Evolutionary conservation across 2,113 vertebrate genomes (phyloP).

Genomic region (Columba livia): DNA sequence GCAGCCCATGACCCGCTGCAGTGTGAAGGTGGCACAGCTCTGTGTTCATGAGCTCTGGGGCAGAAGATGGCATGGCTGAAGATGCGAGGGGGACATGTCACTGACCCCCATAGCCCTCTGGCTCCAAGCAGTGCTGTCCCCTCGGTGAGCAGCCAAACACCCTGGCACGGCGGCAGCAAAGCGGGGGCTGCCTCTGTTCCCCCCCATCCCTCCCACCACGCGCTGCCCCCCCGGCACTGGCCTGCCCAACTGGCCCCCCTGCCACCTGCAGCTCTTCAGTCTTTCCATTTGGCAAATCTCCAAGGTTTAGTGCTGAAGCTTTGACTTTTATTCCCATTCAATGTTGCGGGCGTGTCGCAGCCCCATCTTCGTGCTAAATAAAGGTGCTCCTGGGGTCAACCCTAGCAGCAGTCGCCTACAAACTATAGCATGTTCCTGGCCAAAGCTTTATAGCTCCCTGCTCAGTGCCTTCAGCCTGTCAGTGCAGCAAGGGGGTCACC

Average conservation of each 20-base stretch:
- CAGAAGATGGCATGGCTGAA: neutral
- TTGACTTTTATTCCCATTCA: neutral
- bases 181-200: neutral
- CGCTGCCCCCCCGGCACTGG: too few relatives aligned
- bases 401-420: neutral
- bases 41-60: rapidly evolving
- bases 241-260: too few relatives aligned
- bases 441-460: neutral
- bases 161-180: rapidly evolving
- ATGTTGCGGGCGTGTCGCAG: rapidly evolving
- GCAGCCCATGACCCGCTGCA: neutral
- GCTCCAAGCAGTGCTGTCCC: rapidly evolving
- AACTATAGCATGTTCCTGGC: neutral
- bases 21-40: neutral
- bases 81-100: neutral
- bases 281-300: neutral
- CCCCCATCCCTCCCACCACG: rapidly evolving
- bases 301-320: neutral
- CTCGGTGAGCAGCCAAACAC: neutral
- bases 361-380: neutral
- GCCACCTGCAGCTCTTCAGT: too few relatives aligned
- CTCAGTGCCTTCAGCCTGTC: neutral
- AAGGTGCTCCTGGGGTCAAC: neutral
- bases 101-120: neutral
- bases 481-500: neutral